These are phyloP conservation scores for Megalops atlanticus DNA, from an alignment of 2,113 vertebrate species.

Conservation along the genomic window DNA sequence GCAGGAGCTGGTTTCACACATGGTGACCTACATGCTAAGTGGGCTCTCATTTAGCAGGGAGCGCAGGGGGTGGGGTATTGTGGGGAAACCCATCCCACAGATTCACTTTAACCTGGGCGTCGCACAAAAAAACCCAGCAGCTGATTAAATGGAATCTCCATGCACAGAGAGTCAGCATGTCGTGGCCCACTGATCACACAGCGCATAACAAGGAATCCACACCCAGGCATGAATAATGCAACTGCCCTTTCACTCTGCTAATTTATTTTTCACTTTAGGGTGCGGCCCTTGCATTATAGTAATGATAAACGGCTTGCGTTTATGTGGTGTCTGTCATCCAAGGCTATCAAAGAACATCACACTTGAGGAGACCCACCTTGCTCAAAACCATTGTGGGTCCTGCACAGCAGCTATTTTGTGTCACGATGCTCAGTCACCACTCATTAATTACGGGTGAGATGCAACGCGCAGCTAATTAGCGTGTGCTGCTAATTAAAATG, in stretches of 20 bases:
- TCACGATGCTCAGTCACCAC: not conserved
- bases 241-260: slow-evolving; percentile 32
- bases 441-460: not conserved
- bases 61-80: not conserved
- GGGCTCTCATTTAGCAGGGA: not conserved
- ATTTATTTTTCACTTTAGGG: slow-evolving; percentile 12
- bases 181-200: slow-evolving; percentile 33
- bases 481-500: not conserved
- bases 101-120: not conserved
- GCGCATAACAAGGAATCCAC: slow-evolving; percentile 26
- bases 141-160: not conserved
- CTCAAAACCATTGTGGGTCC: not conserved
- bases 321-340: not conserved
- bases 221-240: slow-evolving; percentile 40
- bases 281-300: not conserved
- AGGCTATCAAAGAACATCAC: not conserved
- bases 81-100: not conserved
- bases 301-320: not conserved
- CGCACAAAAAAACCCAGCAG: not conserved
- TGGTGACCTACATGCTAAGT: not conserved
- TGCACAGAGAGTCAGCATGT: not conserved
- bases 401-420: not conserved
- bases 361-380: not conserved
- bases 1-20: not conserved
- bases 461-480: not conserved